Evolutionary conservation across 2,888 invertebrate genomes (phyloP), one percentile per base, ranked within the genome.

Genomic region (Callimorpha dominula): DNA sequence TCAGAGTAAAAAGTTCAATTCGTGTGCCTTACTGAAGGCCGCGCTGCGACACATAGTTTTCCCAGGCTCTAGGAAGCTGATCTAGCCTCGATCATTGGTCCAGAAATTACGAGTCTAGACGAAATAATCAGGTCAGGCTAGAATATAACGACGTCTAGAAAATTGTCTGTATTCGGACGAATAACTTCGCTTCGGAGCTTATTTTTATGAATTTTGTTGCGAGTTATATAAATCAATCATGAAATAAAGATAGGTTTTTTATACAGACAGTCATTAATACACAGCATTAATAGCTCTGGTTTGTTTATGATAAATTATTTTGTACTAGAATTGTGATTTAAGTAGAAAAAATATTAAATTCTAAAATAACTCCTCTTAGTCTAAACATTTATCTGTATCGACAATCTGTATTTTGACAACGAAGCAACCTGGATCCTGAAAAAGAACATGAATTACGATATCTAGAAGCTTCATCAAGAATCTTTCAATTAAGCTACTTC

Each of bases 31-130:
- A 60, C 31, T 31, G 31, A 57, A 31, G 31, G 31, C 31, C 60
- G 31, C 31, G 31, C 20, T 11, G 60, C 20, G 20, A 31, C 60
- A 31, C 4, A 60, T 14, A 60, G 31, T 14, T 60, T 57, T 7
- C 60, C 60, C 31, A 60, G 31, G 14, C n/a, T 60, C 60, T 68
- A 68, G 70, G 74, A 74, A 74, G 68, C 60, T 65, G 64, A 50
- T 49, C 8, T n/a, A 68, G 57, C 54, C 60, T 46, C 42, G 63
- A 70, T 60, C 70, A 71, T 65, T 71, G 64, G 65, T 68, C 74
- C 64, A 65, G 50, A 68, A 68, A 71, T 74, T 71, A 74, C 65
- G 64, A 46, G 74, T 68, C 74, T 74, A 74, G 74, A 74, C 74
- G 67, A 64, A 52, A 68, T 71, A 71, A 74, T 71, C 71, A 74